A percentile compares a stretch with the other conserved stretches of the same genome.
These are phyloP conservation scores for Resseliella maxima DNA, from an alignment of 2,888 invertebrate species.

Conservation along the genomic window DNA sequence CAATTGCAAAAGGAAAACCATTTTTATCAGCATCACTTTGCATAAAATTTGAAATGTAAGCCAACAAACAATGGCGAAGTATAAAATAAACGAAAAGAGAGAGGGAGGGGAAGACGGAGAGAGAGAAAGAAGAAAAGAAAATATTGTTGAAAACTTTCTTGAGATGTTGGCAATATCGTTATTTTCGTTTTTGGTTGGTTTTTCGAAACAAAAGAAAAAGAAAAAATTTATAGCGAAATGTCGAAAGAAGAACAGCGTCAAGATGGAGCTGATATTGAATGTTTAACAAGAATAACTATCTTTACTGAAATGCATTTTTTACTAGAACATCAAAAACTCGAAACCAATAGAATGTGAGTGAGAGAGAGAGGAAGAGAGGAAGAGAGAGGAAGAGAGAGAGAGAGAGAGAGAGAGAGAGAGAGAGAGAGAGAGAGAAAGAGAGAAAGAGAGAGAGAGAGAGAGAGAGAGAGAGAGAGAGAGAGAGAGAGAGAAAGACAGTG, in stretches of 20 bases:
- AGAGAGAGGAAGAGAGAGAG: background rate
- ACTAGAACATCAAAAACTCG: background rate
- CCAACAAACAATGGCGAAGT: background rate
- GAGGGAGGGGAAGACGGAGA: background rate
- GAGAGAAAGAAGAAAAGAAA: background rate
- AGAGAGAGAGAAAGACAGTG: background rate
- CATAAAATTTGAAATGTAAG: background rate
- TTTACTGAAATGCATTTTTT: conserved; percentile 44
- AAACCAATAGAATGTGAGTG: too few relatives aligned
- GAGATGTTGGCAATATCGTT: conserved; percentile 17
- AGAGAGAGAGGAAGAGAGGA: too few relatives aligned
- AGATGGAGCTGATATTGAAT: background rate
- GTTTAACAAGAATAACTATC: background rate
- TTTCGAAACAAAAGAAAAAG: background rate
- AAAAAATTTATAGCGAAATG: background rate
- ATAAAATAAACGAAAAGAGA: background rate
- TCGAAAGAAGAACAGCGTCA: background rate
- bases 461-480: too few relatives aligned
- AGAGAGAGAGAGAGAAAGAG: background rate
- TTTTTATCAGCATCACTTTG: conserved; percentile 4
- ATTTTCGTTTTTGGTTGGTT: background rate
- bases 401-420: background rate
- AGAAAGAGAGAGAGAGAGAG: background rate
- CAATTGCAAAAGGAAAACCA: background rate
- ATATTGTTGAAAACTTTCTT: background rate